A percentile compares a stretch with the other conserved stretches of the same genome.
phyloP scores from a whole-genome alignment of 1,140 invertebrate species.

The Andrena cerasifolii region DNA sequence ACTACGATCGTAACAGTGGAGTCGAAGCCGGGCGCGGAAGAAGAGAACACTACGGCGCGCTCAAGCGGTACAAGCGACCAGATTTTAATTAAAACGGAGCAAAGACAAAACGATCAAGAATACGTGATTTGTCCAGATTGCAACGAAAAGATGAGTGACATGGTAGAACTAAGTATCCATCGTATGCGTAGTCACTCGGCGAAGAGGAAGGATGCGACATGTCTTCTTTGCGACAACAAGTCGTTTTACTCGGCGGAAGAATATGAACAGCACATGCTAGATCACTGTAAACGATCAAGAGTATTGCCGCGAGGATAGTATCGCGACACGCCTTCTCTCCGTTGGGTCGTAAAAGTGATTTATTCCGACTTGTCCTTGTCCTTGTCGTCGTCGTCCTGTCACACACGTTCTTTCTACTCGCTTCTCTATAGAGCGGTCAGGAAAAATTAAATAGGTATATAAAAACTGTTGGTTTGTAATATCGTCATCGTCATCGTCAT shows the following conservation, averaged over 20 bases:
- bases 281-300: conserved; percentile 36
- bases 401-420: background rate
- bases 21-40: background rate
- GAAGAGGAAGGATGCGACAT: conserved; percentile 37
- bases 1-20: background rate
- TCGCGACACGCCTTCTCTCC: no score
- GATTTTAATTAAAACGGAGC: background rate
- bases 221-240: conserved; percentile 40
- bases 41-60: background rate
- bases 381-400: no score
- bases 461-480: background rate
- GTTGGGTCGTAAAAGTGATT: background rate
- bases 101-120: background rate
- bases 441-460: background rate
- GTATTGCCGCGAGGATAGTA: conserved; percentile 21
- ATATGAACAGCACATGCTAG: conserved; percentile 32
- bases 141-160: conserved; percentile 6
- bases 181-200: conserved; percentile 24
- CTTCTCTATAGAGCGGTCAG: no score
- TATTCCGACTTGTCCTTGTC: background rate
- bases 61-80: background rate
- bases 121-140: conserved; percentile 13
- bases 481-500: no score
- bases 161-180: conserved; percentile 21
- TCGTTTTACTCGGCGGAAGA: conserved; percentile 26